phyloP scores from a whole-genome alignment of 92 coral and sea anemone species.

The Galaxea fascicularis region DNA sequence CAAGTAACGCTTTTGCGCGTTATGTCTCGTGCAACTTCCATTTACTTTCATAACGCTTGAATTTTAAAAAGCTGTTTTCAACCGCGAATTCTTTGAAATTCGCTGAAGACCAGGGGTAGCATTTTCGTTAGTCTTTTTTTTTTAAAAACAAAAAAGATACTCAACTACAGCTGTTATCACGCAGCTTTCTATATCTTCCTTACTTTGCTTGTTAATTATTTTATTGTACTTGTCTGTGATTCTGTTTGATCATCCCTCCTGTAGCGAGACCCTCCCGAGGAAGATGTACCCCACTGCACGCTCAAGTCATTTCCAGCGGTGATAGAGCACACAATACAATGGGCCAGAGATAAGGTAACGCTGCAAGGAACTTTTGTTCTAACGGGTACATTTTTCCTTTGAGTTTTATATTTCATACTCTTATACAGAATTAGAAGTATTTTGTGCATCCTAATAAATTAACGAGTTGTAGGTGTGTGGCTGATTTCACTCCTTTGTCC shows the following conservation, averaged over 20 bases:
- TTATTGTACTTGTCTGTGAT: not conserved
- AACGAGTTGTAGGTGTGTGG: not conserved
- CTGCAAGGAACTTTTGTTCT: not conserved
- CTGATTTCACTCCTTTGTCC: not conserved
- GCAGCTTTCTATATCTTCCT: not conserved
- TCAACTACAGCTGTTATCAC: too few relatives aligned
- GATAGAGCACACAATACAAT: constrained; percentile 97
- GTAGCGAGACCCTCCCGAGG: constrained; percentile 96
- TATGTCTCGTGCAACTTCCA: not conserved
- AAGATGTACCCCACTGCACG: constrained; percentile 96
- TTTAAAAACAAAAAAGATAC: too few relatives aligned
- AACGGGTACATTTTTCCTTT: not conserved
- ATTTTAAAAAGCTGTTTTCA: too few relatives aligned
- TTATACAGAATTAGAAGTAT: too few relatives aligned
- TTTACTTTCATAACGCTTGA: not conserved
- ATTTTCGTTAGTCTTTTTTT: not conserved
- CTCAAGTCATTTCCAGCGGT: constrained; percentile 96
- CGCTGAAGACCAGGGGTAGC: not conserved
- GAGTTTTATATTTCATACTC: too few relatives aligned
- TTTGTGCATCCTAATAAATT: too few relatives aligned
- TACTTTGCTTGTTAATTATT: not conserved
- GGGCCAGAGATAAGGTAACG: constrained; percentile 98
- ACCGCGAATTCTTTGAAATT: too few relatives aligned
- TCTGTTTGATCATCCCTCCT: not conserved
- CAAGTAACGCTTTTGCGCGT: not conserved